Conservation (phyloP, 2,797 vertebrate species). For the Tiaroga cobitis region DNA sequence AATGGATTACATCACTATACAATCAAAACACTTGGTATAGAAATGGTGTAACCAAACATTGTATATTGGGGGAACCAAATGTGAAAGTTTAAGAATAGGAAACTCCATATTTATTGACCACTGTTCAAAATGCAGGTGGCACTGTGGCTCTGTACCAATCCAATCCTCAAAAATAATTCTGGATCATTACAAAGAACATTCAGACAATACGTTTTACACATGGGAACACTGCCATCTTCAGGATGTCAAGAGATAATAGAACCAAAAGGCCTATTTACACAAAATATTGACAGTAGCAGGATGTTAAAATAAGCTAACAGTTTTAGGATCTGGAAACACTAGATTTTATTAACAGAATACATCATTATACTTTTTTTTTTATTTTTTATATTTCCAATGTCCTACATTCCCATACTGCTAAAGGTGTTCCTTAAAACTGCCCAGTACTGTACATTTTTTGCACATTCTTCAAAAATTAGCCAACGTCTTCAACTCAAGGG, state of each 20-base stretch:
- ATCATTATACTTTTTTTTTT: background rate
- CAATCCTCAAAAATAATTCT: background rate
- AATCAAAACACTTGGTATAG: background rate
- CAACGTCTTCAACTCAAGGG: background rate
- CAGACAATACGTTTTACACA: constrained; percentile 19
- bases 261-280: background rate
- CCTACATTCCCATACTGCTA: background rate
- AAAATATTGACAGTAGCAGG: background rate
- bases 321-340: background rate
- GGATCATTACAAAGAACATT: background rate
- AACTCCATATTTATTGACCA: background rate
- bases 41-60: background rate
- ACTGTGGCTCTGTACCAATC: background rate
- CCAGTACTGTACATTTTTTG: background rate
- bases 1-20: constrained; percentile 44
- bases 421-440: background rate
- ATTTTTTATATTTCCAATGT: background rate
- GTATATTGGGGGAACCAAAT: background rate
- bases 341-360: background rate
- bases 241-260: constrained; percentile 53
- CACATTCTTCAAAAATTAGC: background rate
- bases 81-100: background rate
- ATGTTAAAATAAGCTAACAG: background rate
- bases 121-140: background rate
- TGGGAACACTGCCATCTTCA: constrained; percentile 75